These are phyloP conservation scores for Paraescarpia echinospica DNA, from an alignment of 1,140 invertebrate species.

Conservation along the genomic window DNA sequence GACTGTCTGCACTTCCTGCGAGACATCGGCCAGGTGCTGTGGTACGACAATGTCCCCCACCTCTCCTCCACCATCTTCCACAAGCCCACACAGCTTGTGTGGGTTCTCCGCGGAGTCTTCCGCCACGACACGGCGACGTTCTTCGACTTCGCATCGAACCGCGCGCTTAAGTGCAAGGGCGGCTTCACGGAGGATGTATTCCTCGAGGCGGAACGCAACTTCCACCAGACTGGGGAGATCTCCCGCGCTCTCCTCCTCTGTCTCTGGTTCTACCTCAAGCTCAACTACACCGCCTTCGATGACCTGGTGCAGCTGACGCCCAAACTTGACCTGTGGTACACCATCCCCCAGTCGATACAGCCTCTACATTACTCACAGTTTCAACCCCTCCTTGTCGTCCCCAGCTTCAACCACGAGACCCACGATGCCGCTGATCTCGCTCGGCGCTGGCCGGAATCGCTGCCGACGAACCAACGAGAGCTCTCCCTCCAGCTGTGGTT, in stretches of 20 bases:
- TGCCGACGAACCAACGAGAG: conserved; percentile 32
- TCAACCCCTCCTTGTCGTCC: conserved; percentile 43
- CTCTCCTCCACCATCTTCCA: conserved; percentile 49
- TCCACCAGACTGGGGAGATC: conserved; percentile 47
- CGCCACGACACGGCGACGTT: conserved; percentile 47
- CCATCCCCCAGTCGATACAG: conserved; percentile 47
- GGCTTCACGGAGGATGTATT: conserved; percentile 36
- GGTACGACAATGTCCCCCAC: conserved; percentile 40
- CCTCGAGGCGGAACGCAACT: conserved; percentile 37
- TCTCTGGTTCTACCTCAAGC: conserved; percentile 49
- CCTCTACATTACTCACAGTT: conserved; percentile 37
- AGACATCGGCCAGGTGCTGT: conserved; percentile 52
- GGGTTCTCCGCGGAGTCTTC: conserved; percentile 44
- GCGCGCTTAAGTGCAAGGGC: conserved; percentile 48
- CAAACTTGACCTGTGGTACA: conserved; percentile 46
- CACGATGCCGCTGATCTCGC: not conserved
- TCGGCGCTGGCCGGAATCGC: not conserved
- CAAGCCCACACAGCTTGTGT: conserved; percentile 42
- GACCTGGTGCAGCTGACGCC: conserved; percentile 48
- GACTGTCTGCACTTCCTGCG: conserved; percentile 48
- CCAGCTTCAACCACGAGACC: not conserved
- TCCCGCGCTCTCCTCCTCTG: conserved; percentile 51
- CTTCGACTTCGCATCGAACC: conserved; percentile 43
- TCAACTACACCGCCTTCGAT: conserved; percentile 39
- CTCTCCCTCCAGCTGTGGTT: conserved; percentile 31